Evolutionary conservation across 2,797 vertebrate genomes (phyloP), one percentile per base, ranked within the genome.

Genomic region (Kryptolebias ocellatus): DNA sequence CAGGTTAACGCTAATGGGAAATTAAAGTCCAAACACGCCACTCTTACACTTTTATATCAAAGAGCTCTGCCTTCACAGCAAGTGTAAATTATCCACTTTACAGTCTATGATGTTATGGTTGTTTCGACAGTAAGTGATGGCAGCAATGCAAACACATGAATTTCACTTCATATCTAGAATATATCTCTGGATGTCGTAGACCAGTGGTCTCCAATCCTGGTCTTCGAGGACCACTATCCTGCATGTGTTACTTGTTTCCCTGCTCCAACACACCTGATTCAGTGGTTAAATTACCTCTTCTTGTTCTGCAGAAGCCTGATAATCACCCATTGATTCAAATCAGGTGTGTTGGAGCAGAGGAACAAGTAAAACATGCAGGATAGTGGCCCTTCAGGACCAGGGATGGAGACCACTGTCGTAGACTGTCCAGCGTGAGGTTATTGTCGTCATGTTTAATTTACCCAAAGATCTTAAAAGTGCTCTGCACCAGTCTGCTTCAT

Each of bases 11-110:
- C 81, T 85, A 88, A 89, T 84, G 74, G 83, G 72, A 87, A 92
- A 87, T 88, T 80, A 72, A 81, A 84, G 76, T 86, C 81, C 70
- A 88, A 87, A 89, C 76, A 88, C 78, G 79, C 63, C 65, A 73
- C 78, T 79, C 78, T 74, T 65, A 58, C 67, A 67, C 53, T 65
- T 56, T 60, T 10, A 67, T 68, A 78, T 88, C 73, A 88, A 84
- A 86, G 76, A 79, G 76, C 59, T 53, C 55, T n/a, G 76, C 60
- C 72, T 84, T 82, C 79, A 79, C 64, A 76, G 70, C 47, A 45
- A 74, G 65, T 64, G 54, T 71, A 77, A 84, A 81, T 76, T 52
- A 86, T 78, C 46, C 59, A 70, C 74, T 83, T 74, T 60, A 58
- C 44, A 61, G 67, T 68, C 64, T 83, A 50, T 78, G 67, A 78